A percentile compares a stretch with the other conserved stretches of the same genome.
These are phyloP conservation scores for Drosophila villosipedis DNA, from an alignment of 2,888 invertebrate genomes.

Conservation along the genomic window DNA sequence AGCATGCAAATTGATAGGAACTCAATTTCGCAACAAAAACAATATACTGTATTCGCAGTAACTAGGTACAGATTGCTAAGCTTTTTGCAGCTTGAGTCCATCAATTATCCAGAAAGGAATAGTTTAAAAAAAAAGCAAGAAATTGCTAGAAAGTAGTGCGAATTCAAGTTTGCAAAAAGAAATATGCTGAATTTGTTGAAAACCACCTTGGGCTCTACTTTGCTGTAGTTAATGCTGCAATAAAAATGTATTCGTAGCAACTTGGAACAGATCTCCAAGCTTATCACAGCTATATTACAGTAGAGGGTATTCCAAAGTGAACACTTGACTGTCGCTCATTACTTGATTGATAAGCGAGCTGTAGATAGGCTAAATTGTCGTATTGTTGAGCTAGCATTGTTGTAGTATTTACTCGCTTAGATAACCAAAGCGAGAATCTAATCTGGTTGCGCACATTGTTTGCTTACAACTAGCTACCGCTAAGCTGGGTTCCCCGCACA, in stretches of 20 bases:
- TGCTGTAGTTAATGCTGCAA: background rate
- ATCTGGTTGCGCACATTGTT: constrained; percentile 33
- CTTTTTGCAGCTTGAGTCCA: background rate
- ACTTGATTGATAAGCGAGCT: constrained; percentile 23
- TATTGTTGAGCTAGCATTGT: constrained; percentile 31
- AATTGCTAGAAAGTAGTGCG: background rate
- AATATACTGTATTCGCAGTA: background rate
- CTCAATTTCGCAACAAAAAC: background rate
- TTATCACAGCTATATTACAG: background rate
- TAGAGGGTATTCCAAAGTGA: background rate
- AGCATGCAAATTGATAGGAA: background rate
- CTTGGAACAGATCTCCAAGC: background rate
- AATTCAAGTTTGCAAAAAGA: background rate
- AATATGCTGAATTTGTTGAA: background rate
- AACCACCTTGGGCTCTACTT: background rate
- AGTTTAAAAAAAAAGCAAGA: background rate
- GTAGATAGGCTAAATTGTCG: constrained; percentile 35
- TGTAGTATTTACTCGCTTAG: constrained; percentile 34
- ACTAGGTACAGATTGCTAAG: background rate
- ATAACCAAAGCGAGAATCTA: constrained; percentile 48
- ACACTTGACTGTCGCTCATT: background rate
- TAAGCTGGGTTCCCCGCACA: background rate
- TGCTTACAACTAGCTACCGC: constrained; percentile 13
- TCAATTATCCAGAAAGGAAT: background rate
- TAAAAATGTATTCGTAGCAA: background rate